These are phyloP conservation scores for Cyphomyrus plagiostoma DNA, from an alignment of 2,113 vertebrate species.

Conservation along the genomic window DNA sequence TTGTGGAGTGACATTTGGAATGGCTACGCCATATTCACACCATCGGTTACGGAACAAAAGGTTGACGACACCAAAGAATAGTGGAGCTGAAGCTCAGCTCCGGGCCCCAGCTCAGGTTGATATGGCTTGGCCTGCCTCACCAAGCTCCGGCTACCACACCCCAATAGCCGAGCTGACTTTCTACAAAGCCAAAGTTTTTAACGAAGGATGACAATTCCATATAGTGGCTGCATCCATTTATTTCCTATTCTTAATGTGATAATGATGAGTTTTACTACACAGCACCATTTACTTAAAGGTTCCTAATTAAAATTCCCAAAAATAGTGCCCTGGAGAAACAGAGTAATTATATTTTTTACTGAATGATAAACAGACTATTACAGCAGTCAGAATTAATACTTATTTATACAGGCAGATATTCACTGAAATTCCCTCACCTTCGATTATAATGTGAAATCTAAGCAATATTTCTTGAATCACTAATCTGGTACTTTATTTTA, in stretches of 20 bases:
- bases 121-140: background rate
- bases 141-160: background rate
- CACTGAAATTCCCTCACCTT: background rate
- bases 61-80: background rate
- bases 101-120: background rate
- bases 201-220: background rate
- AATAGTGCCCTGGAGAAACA: background rate
- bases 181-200: background rate
- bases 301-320: background rate
- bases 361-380: background rate
- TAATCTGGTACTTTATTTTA: background rate
- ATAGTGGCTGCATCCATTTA: background rate
- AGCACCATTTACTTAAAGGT: background rate
- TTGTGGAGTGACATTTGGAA: background rate
- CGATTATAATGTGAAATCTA: background rate
- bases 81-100: background rate
- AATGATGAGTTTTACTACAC: background rate
- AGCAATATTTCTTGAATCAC: background rate
- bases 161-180: background rate
- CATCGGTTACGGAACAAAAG: background rate
- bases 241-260: background rate
- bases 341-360: background rate
- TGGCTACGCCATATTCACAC: background rate
- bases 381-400: background rate
- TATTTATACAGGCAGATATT: background rate